Evolutionary conservation across 2,888 invertebrate species (phyloP), one percentile per base, ranked within the genome.

Genomic region (Meganola albula): DNA sequence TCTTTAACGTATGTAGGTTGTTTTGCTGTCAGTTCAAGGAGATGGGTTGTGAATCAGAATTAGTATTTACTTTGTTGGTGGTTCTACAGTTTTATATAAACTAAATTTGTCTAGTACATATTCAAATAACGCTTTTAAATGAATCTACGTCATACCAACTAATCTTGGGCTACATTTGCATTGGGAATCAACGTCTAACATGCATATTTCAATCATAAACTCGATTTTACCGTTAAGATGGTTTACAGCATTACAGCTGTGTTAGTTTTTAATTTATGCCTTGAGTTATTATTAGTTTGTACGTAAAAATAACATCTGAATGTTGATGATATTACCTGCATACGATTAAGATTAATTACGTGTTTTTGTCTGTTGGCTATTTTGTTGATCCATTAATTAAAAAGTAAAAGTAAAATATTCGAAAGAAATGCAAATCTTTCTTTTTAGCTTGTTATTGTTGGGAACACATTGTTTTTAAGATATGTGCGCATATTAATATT

Each of bases 111-210:
- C 36, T 39, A 44, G 47, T 44, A 39, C 37, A 34, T 46, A 34
- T 31, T 39, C 35, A 32, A 33, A 27, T 25, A 16, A 40, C 29
- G 34, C 37, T 27, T 28, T 22, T 27, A 30, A 37, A 41, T 33
- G 46, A 51, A 36, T 37, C 28, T 24, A 53, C 63, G 58, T 63
- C 63, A 63, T 36, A 42, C 45, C 38, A 37, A 51, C 53, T 59
- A 63, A 63, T 59, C 56, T 53, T 31, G 54, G 26, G 51, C 60
- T 64, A 64, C 60, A 59, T 67, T 50, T 61, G 59, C 43, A 55
- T 52, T 40, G 27, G 28, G 31, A 34, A 33, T 49, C 42, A 50
- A 52, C 45, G 53, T 52, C 48, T 44, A 40, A 34, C 40, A 40
- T 41, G 34, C 44, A 29, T 38, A 37, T 32, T 38, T 37, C 30